These are phyloP conservation scores for Sinohyriopsis cumingii DNA, from an alignment of 2,888 invertebrate species.

Conservation along the genomic window DNA sequence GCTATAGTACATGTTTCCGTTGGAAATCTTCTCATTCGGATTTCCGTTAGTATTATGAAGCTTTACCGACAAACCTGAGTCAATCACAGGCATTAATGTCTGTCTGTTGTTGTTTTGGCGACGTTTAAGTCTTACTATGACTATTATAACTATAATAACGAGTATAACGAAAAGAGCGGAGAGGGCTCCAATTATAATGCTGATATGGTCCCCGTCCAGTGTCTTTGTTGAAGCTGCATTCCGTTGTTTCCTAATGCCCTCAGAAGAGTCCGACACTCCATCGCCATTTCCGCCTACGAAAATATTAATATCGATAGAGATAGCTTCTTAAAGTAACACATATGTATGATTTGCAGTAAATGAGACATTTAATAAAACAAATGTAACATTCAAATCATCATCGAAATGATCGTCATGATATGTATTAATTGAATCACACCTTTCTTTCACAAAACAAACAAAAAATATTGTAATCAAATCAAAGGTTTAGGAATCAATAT, in stretches of 20 bases:
- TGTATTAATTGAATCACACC: too few relatives aligned
- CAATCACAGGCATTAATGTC: conserved; percentile 58
- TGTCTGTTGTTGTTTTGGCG: conserved; percentile 62
- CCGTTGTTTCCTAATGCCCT: not conserved
- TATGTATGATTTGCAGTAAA: too few relatives aligned
- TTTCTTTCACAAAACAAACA: too few relatives aligned
- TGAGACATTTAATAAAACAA: too few relatives aligned
- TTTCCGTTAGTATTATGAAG: conserved; percentile 76
- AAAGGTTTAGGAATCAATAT: too few relatives aligned
- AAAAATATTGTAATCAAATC: too few relatives aligned
- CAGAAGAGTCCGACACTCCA: not conserved
- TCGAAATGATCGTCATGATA: too few relatives aligned
- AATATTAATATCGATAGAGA: not conserved
- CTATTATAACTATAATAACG: conserved; percentile 81
- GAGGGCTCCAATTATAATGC: conserved; percentile 73
- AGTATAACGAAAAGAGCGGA: conserved; percentile 80
- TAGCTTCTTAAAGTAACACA: too few relatives aligned
- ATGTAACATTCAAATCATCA: too few relatives aligned
- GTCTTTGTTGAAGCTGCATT: not conserved
- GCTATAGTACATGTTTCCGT: conserved; percentile 72
- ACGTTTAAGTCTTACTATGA: conserved; percentile 74
- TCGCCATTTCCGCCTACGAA: conserved; percentile 1
- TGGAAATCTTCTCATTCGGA: conserved; percentile 67
- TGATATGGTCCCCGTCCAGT: conserved; percentile 57
- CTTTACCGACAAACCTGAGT: conserved; percentile 77